These are phyloP conservation scores for Epizoanthus stellaris DNA, from an alignment of 92 coral and sea anemone species.

Conservation along the genomic window DNA sequence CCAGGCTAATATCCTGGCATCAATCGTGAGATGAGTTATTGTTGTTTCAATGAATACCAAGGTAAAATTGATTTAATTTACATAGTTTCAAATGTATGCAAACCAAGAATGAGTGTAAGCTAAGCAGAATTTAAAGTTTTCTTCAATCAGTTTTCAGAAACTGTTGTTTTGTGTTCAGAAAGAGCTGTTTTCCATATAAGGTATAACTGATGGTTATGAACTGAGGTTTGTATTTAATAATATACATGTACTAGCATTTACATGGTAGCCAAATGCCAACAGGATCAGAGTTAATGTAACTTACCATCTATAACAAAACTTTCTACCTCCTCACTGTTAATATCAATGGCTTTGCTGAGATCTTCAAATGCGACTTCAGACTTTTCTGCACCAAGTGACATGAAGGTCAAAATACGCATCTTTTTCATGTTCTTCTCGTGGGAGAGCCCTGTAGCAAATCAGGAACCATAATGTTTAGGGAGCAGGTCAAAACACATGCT, in stretches of 20 bases:
- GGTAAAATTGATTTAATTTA: too few relatives aligned
- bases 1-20: too few relatives aligned
- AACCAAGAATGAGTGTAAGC: too few relatives aligned
- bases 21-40: too few relatives aligned
- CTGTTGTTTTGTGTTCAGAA: too few relatives aligned
- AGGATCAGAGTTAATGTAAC: not conserved
- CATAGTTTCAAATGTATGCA: too few relatives aligned
- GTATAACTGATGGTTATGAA: too few relatives aligned
- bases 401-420: conserved; percentile 90
- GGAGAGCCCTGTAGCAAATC: conserved; percentile 67
- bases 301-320: conserved; percentile 91
- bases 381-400: conserved; percentile 80
- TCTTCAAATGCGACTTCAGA: conserved; percentile 88
- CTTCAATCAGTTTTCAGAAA: too few relatives aligned
- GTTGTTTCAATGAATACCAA: too few relatives aligned
- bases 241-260: not conserved
- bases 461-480: not conserved
- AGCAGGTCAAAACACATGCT: not conserved
- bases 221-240: too few relatives aligned
- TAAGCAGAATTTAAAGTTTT: not conserved
- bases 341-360: conserved; percentile 72
- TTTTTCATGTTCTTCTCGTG: conserved; percentile 88
- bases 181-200: too few relatives aligned
- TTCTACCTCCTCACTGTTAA: conserved; percentile 80
- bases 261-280: not conserved